Evolutionary conservation across 2,113 vertebrate species (phyloP), one percentile per base, ranked within the genome.

Genomic region (Athene cunicularia): DNA sequence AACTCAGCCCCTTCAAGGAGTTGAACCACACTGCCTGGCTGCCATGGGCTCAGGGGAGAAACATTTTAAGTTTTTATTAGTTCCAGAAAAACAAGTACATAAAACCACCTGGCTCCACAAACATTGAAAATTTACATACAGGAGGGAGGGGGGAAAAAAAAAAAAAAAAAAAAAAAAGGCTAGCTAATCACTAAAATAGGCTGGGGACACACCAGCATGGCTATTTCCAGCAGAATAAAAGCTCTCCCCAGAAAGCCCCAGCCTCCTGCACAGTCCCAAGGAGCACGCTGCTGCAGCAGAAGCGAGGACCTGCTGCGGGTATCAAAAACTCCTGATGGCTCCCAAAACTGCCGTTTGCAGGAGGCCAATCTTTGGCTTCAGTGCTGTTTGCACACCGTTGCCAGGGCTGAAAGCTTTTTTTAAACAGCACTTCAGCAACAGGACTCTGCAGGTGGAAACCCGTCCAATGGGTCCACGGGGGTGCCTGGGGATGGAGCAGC

Each of bases 391-490:
- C 70, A 72, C 12, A 14, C 37, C 0, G 1, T 80, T 93, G 95
- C 97, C 23, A 84, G 93, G 85, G 86, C 72, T 26, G 8, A 50
- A 76, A 86, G 88, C 58, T 52, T 88, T 87, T 64, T 47, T 76
- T 58, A 26, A 93, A 63, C 72, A 33, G 14, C 6, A 11, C 47
- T 6, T 5, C 66, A 86, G 45, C 14, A 91, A 77, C 43, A 50
- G 98, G 97, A 98, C 91, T 75, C 63, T 55, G 8, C 91, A 89
- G 85, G 88, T 79, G 66, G 60, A 98, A 87, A 99, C 98, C 96
- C 59, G 96, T 97, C 95, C 56, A 72, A 97, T 95, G 27, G 92
- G 98, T 97, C 96, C 85, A 18, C 21, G 79, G 15, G 21, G 90
- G 76, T 60, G 66, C 88, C 47, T 9, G 30, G 13, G 45, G 28